Conservation (phyloP, 2,888 invertebrate genomes). For the Patella ulyssiponensis region DNA sequence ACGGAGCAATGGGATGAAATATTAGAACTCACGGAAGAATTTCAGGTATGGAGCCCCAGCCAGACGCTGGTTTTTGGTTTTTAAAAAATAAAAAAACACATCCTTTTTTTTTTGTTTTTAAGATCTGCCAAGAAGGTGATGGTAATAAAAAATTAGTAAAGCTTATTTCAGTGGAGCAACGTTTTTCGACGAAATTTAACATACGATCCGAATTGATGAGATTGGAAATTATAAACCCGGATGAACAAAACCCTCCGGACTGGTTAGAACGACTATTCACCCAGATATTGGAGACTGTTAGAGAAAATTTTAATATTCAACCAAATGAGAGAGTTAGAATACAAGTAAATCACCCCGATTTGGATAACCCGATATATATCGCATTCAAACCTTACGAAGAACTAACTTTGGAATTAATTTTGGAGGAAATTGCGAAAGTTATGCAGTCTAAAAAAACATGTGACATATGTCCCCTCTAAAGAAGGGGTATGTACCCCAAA, state of each 20-base stretch:
- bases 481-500: neutral
- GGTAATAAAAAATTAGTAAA: too few relatives aligned
- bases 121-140: too few relatives aligned
- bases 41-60: too few relatives aligned
- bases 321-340: neutral
- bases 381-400: neutral
- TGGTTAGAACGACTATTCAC: neutral
- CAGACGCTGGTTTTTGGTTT: too few relatives aligned
- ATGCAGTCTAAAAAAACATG: neutral
- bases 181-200: neutral
- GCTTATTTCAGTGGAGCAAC: neutral
- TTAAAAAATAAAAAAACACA: too few relatives aligned
- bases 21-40: too few relatives aligned
- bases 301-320: neutral
- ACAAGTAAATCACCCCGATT: neutral
- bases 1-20: too few relatives aligned
- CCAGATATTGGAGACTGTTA: neutral
- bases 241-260: neutral
- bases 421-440: too few relatives aligned
- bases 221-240: neutral
- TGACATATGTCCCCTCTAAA: neutral
- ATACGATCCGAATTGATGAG: neutral
- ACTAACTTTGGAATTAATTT: too few relatives aligned
- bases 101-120: too few relatives aligned
- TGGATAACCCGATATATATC: neutral